Evolutionary conservation across 2,888 invertebrate species (phyloP).

Genomic region (Cerastoderma edule): DNA sequence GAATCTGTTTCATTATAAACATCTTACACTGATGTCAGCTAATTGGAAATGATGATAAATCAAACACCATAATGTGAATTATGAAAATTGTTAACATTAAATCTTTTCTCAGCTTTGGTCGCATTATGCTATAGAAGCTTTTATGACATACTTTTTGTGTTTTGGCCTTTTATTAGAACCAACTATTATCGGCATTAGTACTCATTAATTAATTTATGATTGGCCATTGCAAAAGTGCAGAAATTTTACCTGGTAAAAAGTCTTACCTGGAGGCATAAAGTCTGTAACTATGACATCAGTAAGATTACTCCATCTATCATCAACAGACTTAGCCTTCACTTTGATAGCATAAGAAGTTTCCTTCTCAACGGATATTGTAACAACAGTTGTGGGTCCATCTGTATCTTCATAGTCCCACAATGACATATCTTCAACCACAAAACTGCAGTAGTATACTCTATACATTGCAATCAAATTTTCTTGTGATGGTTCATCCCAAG

Average conservation of each 20-base stretch:
- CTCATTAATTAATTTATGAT: too few relatives aligned
- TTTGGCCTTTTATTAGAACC: neutral
- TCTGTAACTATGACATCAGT: conserved; percentile 68
- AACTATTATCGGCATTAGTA: too few relatives aligned
- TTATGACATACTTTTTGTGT: too few relatives aligned
- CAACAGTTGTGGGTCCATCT: conserved; percentile 76
- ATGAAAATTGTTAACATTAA: too few relatives aligned
- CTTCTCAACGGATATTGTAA: conserved; percentile 74
- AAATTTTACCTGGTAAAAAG: too few relatives aligned
- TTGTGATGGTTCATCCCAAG: conserved; percentile 86
- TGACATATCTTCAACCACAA: conserved; percentile 74
- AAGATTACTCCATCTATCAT: conserved; percentile 80
- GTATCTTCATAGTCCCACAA: conserved; percentile 79
- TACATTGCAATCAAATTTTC: conserved; percentile 80
- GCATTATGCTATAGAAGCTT: too few relatives aligned
- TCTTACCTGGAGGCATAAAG: conserved; percentile 25
- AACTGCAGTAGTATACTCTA: conserved; percentile 80
- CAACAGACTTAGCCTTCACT: conserved; percentile 78
- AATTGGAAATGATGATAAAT: too few relatives aligned
- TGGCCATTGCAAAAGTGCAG: too few relatives aligned
- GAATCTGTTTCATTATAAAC: too few relatives aligned
- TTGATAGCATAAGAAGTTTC: conserved; percentile 78
- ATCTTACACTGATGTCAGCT: too few relatives aligned
- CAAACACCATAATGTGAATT: too few relatives aligned
- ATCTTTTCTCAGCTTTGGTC: too few relatives aligned